Base-by-base conservation (phyloP, 1,140 invertebrate genomes). In the Zaprionus davidi region DNA sequence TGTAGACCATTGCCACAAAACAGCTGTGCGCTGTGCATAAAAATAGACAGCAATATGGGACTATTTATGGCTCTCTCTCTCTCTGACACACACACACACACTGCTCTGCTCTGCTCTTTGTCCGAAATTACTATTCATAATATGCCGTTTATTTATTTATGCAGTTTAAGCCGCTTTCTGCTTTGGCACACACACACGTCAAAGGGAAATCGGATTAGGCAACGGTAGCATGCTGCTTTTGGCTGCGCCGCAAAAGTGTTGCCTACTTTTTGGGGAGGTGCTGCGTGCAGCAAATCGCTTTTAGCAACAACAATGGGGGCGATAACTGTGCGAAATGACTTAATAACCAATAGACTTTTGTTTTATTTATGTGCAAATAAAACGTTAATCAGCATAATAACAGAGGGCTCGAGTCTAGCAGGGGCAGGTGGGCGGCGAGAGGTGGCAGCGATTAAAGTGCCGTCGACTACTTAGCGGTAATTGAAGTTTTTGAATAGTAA, bases 401-500 rank as follows among this genome's bases (percentile, higher is more conserved):
- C 46, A 28, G 41, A 11, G 31, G 31, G n/a, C 22, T 31, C 9
- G 4, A 26, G 24, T 0, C 24, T 26, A 4, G 24, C 24, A 34
- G 22, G 6, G 34, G 46, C 11, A 15, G 22, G 26, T 3, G n/a
- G 3, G 17, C 2, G 1, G 31, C 1, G 5, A 20, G 46, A 15
- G 15, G 13, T 31, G 31, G 24, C 31, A 34, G 68, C 76, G 77
- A 77, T 82, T 82, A 79, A 80, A 65, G 72, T 74, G 49, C 36
- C 69, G 36, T n/a, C 68, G 51, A 78, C 69, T 90, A 81, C 78
- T 90, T 81, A 71, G 85, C 72, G 79, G 72, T 85, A 90, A 90
- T 84, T 90, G 72, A 81, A 90, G 81, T 88, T 88, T 87, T 87
- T 87, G 84, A 88, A 88, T 83, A 83, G 83, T 87, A 87, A 87